Conservation (phyloP, 1,140 invertebrate genomes). For the Polypedilum vanderplanki region DNA sequence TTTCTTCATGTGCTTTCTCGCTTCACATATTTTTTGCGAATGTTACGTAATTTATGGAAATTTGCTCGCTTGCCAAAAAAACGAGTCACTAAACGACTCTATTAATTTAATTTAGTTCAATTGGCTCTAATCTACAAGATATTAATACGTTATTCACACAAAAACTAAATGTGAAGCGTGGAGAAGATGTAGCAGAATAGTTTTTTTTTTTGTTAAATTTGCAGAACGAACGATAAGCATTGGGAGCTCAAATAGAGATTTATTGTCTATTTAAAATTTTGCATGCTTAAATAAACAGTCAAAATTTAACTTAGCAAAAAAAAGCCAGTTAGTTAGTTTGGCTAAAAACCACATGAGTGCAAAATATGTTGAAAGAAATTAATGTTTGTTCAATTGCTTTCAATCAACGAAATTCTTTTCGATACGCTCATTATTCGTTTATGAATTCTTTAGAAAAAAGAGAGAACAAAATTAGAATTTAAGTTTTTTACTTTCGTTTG, state of each 20-base stretch:
- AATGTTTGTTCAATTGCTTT: neutral
- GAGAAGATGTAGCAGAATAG: neutral
- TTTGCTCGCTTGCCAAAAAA: neutral
- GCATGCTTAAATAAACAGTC: neutral
- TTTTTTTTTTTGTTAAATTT: neutral
- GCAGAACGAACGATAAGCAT: neutral
- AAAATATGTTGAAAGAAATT: neutral
- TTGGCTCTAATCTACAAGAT: neutral
- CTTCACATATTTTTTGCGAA: neutral
- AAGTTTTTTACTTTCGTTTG: no score
- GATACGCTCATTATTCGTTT: no score
- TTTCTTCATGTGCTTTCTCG: no score
- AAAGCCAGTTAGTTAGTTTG: neutral
- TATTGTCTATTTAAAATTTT: conserved; percentile 6
- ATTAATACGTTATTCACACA: no score
- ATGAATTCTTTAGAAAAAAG: no score
- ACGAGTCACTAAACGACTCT: neutral
- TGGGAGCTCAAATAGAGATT: neutral
- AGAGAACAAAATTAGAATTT: no score
- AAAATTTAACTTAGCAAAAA: neutral
- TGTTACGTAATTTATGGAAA: neutral
- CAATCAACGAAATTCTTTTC: no score
- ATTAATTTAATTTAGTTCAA: conserved; percentile 20
- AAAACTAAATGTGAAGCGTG: no score
- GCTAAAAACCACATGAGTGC: neutral